These are phyloP conservation scores for Triplophysa yarkandensis DNA, from an alignment of 2,797 vertebrate species.

Conservation along the genomic window DNA sequence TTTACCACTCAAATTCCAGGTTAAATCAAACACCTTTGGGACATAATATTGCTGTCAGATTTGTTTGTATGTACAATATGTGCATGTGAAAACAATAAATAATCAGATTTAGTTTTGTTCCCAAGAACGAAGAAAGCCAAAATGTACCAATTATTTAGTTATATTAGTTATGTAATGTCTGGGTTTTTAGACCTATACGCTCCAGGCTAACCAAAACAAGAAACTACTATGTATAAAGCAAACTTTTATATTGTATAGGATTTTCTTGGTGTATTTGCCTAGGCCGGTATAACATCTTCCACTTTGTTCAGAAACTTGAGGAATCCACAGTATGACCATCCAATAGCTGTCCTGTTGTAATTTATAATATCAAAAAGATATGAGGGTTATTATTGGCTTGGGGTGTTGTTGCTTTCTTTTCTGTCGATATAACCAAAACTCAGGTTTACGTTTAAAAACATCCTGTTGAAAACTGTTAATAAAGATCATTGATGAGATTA, in stretches of 20 bases:
- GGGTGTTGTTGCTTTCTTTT: slow-evolving; percentile 72
- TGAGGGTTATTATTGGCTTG: slow-evolving; percentile 77
- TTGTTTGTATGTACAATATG: background rate
- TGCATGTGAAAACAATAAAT: slow-evolving; percentile 46
- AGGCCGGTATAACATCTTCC: slow-evolving; percentile 78
- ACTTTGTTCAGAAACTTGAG: slow-evolving; percentile 76
- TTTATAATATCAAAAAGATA: slow-evolving; percentile 81
- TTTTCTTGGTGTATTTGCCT: slow-evolving; percentile 75
- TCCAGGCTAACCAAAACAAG: slow-evolving; percentile 69
- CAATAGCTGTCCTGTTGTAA: slow-evolving; percentile 75
- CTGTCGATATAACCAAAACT: slow-evolving; percentile 67
- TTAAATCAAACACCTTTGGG: too few relatives aligned
- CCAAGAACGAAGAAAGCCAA: slow-evolving; percentile 63
- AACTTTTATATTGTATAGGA: slow-evolving; percentile 80
- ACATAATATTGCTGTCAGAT: background rate
- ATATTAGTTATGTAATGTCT: too few relatives aligned
- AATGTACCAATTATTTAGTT: slow-evolving; percentile 26
- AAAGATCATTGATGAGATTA: too few relatives aligned
- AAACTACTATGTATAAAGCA: slow-evolving; percentile 77
- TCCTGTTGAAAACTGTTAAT: slow-evolving; percentile 69
- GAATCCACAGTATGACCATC: slow-evolving; percentile 74
- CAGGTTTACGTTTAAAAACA: slow-evolving; percentile 64
- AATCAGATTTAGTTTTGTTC: slow-evolving; percentile 65
- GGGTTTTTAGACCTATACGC: slow-evolving; percentile 68
- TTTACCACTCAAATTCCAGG: background rate